phyloP scores from a whole-genome alignment of 2,113 vertebrate species.

The Procavia capensis region DNA sequence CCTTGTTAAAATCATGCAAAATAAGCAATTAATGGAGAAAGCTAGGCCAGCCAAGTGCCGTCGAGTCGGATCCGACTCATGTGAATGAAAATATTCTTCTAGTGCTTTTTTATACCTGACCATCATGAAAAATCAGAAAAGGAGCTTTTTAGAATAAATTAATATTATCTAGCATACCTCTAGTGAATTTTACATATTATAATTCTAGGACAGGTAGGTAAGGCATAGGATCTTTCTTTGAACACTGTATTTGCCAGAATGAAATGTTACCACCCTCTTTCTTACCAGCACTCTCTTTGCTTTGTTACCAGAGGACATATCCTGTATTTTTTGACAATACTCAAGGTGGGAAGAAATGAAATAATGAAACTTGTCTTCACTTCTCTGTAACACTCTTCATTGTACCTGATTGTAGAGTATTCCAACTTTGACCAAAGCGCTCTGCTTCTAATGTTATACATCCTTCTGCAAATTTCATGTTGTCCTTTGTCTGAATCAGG shows the following conservation, averaged over 20 bases:
- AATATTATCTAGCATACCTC: not conserved
- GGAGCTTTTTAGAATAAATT: not conserved
- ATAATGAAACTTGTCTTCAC: not conserved
- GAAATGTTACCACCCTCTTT: not conserved
- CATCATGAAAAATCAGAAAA: not conserved
- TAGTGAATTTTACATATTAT: not conserved
- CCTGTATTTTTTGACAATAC: not conserved
- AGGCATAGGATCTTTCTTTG: not conserved
- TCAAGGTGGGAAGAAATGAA: not conserved
- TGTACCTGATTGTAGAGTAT: not conserved
- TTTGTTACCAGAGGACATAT: not conserved
- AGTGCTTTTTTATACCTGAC: not conserved
- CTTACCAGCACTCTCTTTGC: not conserved
- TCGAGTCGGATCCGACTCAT: no score
- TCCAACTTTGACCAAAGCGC: not conserved
- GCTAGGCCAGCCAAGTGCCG: not conserved
- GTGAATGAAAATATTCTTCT: not conserved
- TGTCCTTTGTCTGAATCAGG: not conserved
- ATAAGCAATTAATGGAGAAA: not conserved
- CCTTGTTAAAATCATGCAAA: slow-evolving; percentile 13
- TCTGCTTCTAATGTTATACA: not conserved
- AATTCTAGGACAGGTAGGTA: not conserved
- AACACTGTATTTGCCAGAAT: not conserved
- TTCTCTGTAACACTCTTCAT: not conserved
- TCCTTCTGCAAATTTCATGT: not conserved